These are phyloP conservation scores for Neosalanx taihuensis DNA, from an alignment of 2,797 vertebrate genomes.

Conservation along the genomic window DNA sequence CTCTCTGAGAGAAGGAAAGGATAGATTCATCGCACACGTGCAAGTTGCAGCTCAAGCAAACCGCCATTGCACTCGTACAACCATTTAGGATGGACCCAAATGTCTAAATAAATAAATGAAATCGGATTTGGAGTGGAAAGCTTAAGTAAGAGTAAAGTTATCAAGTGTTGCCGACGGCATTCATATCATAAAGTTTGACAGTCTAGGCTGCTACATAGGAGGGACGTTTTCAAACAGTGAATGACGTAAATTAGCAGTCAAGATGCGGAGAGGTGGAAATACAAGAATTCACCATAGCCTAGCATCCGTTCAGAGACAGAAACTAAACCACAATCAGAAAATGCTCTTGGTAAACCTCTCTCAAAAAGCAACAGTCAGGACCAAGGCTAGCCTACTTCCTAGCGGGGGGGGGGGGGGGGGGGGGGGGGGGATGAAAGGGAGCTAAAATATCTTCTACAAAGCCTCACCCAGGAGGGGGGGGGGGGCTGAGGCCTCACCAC, in stretches of 20 bases:
- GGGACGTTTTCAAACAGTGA: too few relatives aligned
- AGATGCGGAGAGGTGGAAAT: neutral
- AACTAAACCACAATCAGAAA: constrained; percentile 1
- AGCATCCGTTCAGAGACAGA: neutral
- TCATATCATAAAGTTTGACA: neutral
- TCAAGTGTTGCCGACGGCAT: neutral
- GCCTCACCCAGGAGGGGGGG: neutral
- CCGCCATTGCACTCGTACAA: constrained; percentile 43
- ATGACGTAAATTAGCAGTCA: too few relatives aligned
- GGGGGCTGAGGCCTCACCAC: neutral
- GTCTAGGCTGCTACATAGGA: neutral
- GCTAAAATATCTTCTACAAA: neutral
- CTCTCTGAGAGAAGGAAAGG: neutral
- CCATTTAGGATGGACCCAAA: constrained; percentile 66
- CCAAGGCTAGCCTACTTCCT: constrained; percentile 2
- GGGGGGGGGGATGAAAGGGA: neutral
- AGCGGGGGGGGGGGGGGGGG: neutral
- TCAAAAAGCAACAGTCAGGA: neutral
- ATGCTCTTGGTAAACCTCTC: neutral
- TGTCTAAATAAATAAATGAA: constrained; percentile 80
- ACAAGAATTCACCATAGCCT: neutral
- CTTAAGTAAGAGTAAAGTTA: constrained; percentile 45
- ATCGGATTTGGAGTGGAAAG: constrained; percentile 74
- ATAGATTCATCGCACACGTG: neutral
- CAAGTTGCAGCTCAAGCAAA: neutral